Base-by-base conservation (phyloP, 2,797 vertebrate genomes). In the Anguilla pacifica region DNA sequence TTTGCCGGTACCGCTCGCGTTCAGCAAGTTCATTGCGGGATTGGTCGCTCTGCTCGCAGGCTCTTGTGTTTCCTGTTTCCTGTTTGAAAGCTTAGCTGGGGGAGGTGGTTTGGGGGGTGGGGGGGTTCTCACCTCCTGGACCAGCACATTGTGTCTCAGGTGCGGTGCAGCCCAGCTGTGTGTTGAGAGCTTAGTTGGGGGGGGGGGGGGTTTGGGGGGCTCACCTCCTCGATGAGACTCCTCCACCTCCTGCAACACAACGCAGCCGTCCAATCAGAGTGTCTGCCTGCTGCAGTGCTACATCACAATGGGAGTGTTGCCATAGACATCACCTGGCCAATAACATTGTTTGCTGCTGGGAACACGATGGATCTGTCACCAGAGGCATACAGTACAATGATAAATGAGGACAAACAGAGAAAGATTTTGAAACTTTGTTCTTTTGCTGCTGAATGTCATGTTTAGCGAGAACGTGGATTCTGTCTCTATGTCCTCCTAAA, bases 381-480 rank as follows among this genome's bases (percentile, higher is more conserved):
- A n/a, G 6, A 35, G 70, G 9, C 70, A 72, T 15, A 72, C 28
- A 10, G 35, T 13, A 35, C 15, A 2, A 10, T 35, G n/a, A 72
- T 7, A 53, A 43, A 51, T 51, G 55, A 11, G 11, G 6, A 22
- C 10, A 85, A 6, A 19, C n/a, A 61, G 83, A 57, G 83, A 84
- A 51, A 31, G 53, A n/a, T n/a, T n/a, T n/a, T n/a, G n/a, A 95
- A 99, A 99, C 95, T 99, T 99, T 92, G 98, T 99, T 96, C 98
- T 96, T 97, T 99, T 99, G 98, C 98, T 99, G 95, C 97, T 98
- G 95, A 99, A 99, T 95, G 92, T 97, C 98, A 98, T 98, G 97
- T 99, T 99, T 97, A 99, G 96, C 92, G 98, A 99, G 96, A 99
- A 99, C 0, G 97, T 98, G 72, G 98, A 99, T 90, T 99, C 98